These are phyloP conservation scores for Bombus picipes DNA, from an alignment of 1,140 invertebrate species.

Conservation along the genomic window DNA sequence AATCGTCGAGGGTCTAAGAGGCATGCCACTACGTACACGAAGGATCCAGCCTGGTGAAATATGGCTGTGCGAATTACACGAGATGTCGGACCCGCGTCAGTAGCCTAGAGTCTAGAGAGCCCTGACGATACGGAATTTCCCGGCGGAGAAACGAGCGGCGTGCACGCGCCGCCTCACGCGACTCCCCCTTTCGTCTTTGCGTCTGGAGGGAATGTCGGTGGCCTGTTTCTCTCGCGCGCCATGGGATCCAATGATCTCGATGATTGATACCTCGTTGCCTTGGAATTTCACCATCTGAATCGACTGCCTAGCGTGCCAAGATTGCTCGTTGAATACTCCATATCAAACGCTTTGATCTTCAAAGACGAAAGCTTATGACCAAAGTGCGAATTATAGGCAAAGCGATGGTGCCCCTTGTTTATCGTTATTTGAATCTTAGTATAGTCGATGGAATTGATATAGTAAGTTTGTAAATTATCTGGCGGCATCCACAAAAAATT, in stretches of 20 bases:
- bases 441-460: not conserved
- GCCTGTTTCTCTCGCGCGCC: slow-evolving; percentile 5
- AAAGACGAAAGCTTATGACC: not conserved
- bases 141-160: slow-evolving; percentile 52
- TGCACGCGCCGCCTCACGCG: slow-evolving; percentile 33
- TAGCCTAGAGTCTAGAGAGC: slow-evolving; percentile 12
- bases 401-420: not conserved
- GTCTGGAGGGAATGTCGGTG: not conserved
- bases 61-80: slow-evolving; percentile 70
- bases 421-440: not conserved
- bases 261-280: slow-evolving; percentile 26
- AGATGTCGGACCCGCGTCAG: slow-evolving; percentile 70
- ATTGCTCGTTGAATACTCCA: not conserved
- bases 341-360: slow-evolving; percentile 19
- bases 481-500: too few species aligned
- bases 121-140: slow-evolving; percentile 62
- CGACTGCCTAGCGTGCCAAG: not conserved
- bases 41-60: slow-evolving; percentile 63
- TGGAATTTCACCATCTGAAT: not conserved
- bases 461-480: not conserved
- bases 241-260: slow-evolving; percentile 16
- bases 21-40: slow-evolving; percentile 39
- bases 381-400: not conserved
- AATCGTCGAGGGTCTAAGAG: slow-evolving; percentile 71
- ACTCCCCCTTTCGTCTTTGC: not conserved